Evolutionary conservation across 2,888 invertebrate genomes (phyloP), one percentile per base, ranked within the genome.

Genomic region (Drosophila austrosaltans): DNA sequence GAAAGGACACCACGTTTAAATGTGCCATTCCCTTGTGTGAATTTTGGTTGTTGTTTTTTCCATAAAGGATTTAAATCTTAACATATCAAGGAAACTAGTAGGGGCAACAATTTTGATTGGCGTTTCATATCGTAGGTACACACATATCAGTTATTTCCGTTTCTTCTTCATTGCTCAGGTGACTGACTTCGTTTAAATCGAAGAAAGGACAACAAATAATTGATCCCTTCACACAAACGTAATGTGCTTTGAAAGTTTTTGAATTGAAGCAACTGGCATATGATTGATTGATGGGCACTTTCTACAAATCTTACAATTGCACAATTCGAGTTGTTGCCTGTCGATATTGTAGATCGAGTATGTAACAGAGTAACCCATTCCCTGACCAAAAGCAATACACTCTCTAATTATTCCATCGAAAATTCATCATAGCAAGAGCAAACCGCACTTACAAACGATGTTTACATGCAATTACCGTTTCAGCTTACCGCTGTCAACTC

Each of bases 381-480:
- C 2, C 20, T 73, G 53, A 59, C 53, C 22, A 60, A 61, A 28
- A 20, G 61, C 16, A 67, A 68, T 59, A 60, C 22, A 44, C 72
- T 22, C 57, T 22, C 48, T 71, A 72, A 72, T 72, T 73, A 74
- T 67, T 67, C 42, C 75, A 32, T 28, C 12, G 39, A 40, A 57
- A 36, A 68, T 67, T 32, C 61, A 48, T 20, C 56, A 42, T 40
- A n/a, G 12, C 28, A 56, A 6, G 60, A 40, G 32, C 42, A 56
- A 56, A 66, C 64, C 73, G 66, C 71, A 71, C 71, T 69, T 76
- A 69, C 78, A 79, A 77, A 76, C 73, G 66, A 72, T 83, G 86
- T 83, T 83, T 83, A 83, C 86, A 81, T 81, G 82, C 82, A 85
- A 85, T 83, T 85, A 83, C 86, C 77, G 83, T 81, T 79, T 81